phyloP scores from a whole-genome alignment of 2,797 vertebrate genomes.

The Heteromormyrus szaboi region DNA sequence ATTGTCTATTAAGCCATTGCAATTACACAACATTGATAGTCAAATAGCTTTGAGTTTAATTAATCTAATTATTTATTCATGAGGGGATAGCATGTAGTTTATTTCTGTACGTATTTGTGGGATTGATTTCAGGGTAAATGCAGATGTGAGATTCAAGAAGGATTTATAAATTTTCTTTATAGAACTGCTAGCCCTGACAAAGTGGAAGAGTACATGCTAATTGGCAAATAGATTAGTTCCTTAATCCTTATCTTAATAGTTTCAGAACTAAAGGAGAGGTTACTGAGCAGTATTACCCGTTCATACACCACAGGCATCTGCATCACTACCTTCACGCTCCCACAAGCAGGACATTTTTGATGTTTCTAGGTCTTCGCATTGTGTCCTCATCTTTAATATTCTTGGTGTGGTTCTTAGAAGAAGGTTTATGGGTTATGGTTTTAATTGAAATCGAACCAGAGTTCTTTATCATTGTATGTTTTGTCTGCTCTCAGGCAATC shows the following conservation, averaged over 20 bases:
- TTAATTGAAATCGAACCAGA: neutral
- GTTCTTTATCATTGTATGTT: neutral
- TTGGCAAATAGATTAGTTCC: neutral
- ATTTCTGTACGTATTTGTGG: neutral
- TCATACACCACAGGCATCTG: neutral
- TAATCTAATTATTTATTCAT: neutral
- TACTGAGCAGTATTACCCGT: neutral
- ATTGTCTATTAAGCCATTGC: neutral
- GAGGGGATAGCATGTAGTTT: neutral
- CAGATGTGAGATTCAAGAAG: neutral
- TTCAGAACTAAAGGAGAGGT: neutral
- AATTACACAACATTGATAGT: neutral
- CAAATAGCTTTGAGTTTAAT: neutral
- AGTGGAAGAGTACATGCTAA: neutral
- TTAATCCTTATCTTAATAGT: neutral
- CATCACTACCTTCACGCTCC: neutral
- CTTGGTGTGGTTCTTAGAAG: neutral
- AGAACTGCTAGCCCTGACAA: neutral
- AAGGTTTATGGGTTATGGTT: neutral
- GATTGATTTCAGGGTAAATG: neutral
- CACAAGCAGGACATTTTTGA: neutral
- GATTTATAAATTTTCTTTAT: neutral
- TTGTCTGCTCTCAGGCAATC: constrained; percentile 67
- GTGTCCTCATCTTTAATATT: neutral
- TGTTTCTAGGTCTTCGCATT: neutral